Evolutionary conservation across 2,888 invertebrate genomes (phyloP).

Genomic region (Pandemis heparana): DNA sequence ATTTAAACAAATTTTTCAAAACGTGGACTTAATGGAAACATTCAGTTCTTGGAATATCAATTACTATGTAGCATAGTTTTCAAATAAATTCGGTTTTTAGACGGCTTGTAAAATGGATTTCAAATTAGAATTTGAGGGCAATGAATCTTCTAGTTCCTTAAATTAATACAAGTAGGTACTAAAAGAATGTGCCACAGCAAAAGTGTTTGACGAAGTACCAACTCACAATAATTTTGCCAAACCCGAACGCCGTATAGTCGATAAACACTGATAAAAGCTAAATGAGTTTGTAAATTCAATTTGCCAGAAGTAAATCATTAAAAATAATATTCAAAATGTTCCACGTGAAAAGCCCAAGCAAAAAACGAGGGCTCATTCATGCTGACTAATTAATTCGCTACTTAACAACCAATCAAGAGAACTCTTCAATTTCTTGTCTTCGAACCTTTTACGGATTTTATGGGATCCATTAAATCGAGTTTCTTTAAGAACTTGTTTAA

Average conservation of each 20-base stretch:
- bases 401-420: constrained; percentile 53
- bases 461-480: constrained; percentile 48
- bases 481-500: constrained; percentile 37
- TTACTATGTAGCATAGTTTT: no score
- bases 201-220: no score
- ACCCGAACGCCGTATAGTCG: background rate
- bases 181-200: no score
- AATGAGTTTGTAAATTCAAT: background rate
- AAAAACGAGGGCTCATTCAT: constrained; percentile 22
- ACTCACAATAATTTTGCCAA: no score
- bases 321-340: constrained; percentile 17
- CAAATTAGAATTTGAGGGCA: no score
- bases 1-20: no score
- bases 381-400: constrained; percentile 49
- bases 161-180: no score
- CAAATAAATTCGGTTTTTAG: no score
- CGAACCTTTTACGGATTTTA: constrained; percentile 50
- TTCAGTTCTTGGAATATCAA: no score
- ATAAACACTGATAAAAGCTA: constrained; percentile 7
- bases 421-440: constrained; percentile 49
- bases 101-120: no score
- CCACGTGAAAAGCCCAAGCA: background rate
- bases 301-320: constrained; percentile 43
- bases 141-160: no score
- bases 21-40: no score